Percentiles rank a stretch among this genome's conserved stretches.
phyloP scores from a whole-genome alignment of 2,888 invertebrate genomes.

The Drosophila borealis region DNA sequence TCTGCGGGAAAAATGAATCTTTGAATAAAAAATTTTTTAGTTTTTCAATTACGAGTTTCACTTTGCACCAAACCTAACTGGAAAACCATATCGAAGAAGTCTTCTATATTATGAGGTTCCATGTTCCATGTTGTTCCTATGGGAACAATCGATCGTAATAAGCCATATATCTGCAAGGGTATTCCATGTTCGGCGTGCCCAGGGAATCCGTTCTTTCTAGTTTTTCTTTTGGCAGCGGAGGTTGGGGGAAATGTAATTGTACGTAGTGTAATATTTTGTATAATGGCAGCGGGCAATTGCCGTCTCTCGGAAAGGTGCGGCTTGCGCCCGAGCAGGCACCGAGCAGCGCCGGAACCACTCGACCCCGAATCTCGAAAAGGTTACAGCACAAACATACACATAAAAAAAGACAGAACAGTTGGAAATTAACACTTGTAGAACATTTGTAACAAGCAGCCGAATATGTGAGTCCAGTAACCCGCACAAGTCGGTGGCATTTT shows the following conservation, averaged over 20 bases:
- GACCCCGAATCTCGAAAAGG: slow-evolving; percentile 52
- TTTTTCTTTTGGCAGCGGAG: neutral
- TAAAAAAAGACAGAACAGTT: neutral
- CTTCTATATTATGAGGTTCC: too few species aligned
- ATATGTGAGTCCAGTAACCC: slow-evolving; percentile 31
- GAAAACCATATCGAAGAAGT: too few species aligned
- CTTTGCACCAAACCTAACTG: too few species aligned
- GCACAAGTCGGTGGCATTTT: slow-evolving; percentile 2
- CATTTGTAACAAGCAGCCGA: slow-evolving; percentile 15
- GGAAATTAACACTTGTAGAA: slow-evolving; percentile 53
- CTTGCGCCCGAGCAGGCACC: slow-evolving; percentile 8
- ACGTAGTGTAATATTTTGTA: slow-evolving; percentile 28
- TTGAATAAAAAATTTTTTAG: too few species aligned
- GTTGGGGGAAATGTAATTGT: slow-evolving; percentile 29
- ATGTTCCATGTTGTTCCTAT: too few species aligned
- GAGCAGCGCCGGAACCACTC: slow-evolving; percentile 20
- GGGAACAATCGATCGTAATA: too few species aligned
- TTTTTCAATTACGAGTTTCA: too few species aligned
- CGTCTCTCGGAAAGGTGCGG: slow-evolving; percentile 23
- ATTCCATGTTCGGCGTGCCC: too few species aligned
- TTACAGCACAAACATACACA: slow-evolving; percentile 24
- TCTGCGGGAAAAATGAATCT: too few species aligned
- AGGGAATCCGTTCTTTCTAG: too few species aligned
- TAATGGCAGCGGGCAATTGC: slow-evolving; percentile 35
- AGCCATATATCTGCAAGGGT: too few species aligned